Percentiles rank a stretch among this genome's conserved stretches.
phyloP scores from a whole-genome alignment of 2,113 vertebrate genomes.

The Pterocles gutturalis region DNA sequence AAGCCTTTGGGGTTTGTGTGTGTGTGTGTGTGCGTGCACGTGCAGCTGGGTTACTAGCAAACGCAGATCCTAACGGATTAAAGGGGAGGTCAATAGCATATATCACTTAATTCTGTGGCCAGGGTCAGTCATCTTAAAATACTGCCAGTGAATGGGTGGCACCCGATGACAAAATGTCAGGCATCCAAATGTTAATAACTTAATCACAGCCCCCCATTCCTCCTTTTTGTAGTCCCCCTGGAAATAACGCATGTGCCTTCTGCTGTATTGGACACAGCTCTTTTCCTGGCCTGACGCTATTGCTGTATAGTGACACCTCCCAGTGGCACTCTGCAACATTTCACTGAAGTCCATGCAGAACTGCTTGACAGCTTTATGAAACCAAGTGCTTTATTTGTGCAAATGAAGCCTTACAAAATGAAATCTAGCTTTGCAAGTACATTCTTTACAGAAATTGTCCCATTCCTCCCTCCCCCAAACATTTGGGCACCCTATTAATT shows the following conservation, averaged over 20 bases:
- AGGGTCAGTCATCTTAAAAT: not conserved
- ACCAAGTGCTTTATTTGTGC: not conserved
- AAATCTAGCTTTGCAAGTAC: not conserved
- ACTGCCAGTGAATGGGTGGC: not conserved
- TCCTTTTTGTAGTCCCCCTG: not conserved
- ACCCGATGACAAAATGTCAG: not conserved
- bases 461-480: not conserved
- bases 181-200: not conserved
- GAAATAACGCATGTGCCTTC: not conserved
- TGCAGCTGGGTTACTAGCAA: not conserved
- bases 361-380: not conserved
- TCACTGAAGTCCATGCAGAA: slow-evolving; percentile 20
- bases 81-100: not conserved
- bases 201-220: not conserved
- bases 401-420: not conserved
- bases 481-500: not conserved
- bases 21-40: accelerated
- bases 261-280: not conserved
- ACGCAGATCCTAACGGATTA: not conserved
- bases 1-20: not conserved
- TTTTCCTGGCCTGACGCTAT: not conserved
- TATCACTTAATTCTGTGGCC: not conserved
- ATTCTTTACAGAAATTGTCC: not conserved
- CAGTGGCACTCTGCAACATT: slow-evolving; percentile 53
- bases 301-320: slow-evolving; percentile 57